Conservation (phyloP, 2,888 invertebrate species). For the Andrena chrysosceles region DNA sequence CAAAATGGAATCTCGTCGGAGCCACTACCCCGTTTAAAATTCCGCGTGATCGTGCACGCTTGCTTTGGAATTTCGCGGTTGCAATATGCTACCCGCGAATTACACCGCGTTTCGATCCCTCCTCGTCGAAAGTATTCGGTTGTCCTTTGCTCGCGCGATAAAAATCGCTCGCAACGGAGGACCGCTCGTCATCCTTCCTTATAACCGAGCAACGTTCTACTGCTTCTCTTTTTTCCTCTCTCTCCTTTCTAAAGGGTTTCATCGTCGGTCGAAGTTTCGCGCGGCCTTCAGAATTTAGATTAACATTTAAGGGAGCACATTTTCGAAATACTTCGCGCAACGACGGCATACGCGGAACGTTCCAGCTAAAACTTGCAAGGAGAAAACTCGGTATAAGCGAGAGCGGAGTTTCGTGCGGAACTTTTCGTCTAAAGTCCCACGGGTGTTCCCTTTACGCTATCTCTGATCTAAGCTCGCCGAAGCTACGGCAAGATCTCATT, state of each 20-base stretch:
- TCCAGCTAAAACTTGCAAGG: constrained; percentile 28
- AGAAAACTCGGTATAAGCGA: constrained; percentile 62
- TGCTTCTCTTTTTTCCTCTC: background rate
- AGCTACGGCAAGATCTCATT: constrained; percentile 58
- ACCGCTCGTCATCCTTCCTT: background rate
- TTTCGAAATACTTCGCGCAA: constrained; percentile 43
- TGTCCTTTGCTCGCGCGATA: background rate
- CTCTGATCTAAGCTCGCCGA: constrained; percentile 55
- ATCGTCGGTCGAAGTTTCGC: constrained; percentile 11
- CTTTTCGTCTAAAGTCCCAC: constrained; percentile 68
- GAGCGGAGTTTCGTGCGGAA: constrained; percentile 60
- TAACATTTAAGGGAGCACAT: constrained; percentile 47
- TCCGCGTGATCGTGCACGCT: background rate
- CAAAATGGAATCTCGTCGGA: constrained; percentile 20
- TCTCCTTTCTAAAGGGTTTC: background rate
- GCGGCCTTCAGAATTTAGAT: constrained; percentile 52
- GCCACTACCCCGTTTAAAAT: constrained; percentile 10
- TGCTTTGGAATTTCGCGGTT: constrained; percentile 7
- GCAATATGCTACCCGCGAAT: background rate
- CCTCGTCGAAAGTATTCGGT: background rate
- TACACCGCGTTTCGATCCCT: background rate
- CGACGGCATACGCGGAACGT: constrained; percentile 1
- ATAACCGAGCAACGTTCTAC: background rate
- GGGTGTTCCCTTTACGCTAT: constrained; percentile 65
- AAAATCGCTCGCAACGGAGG: background rate